These are phyloP conservation scores for Neotragus moschatus DNA, from an alignment of 2,113 vertebrate genomes.

Conservation along the genomic window DNA sequence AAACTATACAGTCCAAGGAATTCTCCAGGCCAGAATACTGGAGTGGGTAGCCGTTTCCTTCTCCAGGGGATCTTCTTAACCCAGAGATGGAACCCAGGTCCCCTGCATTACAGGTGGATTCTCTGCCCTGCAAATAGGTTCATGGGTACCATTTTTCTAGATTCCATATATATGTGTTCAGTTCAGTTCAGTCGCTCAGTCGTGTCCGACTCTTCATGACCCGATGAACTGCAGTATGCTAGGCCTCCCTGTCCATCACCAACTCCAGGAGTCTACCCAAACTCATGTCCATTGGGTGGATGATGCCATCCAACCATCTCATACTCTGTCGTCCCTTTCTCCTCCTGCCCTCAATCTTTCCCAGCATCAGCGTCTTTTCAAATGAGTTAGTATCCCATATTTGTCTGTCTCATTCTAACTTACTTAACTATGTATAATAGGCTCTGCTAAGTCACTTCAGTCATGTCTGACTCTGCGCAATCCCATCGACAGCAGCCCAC, in stretches of 20 bases:
- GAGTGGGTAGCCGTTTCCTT: neutral
- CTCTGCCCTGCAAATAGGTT: neutral
- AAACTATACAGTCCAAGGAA: neutral
- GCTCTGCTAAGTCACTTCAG: neutral
- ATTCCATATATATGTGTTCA: neutral
- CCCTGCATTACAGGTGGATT: neutral
- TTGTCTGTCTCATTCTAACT: neutral
- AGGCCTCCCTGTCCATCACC: neutral
- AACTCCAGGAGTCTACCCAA: neutral
- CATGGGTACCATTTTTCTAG: neutral
- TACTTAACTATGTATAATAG: neutral
- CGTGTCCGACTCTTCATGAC: neutral
- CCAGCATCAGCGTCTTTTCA: neutral
- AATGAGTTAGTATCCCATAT: neutral
- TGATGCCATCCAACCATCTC: neutral
- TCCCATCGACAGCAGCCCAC: fast-evolving
- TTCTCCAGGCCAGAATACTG: neutral
- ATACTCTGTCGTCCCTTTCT: neutral
- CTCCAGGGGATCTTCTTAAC: neutral
- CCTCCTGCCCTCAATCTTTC: neutral
- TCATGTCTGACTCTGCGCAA: too few relatives aligned
- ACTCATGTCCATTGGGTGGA: neutral
- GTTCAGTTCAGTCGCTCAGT: neutral
- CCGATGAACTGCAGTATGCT: neutral
- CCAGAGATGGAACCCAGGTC: neutral